Conservation (phyloP, 2,113 vertebrate genomes). For the Antechinus stuartii region DNA sequence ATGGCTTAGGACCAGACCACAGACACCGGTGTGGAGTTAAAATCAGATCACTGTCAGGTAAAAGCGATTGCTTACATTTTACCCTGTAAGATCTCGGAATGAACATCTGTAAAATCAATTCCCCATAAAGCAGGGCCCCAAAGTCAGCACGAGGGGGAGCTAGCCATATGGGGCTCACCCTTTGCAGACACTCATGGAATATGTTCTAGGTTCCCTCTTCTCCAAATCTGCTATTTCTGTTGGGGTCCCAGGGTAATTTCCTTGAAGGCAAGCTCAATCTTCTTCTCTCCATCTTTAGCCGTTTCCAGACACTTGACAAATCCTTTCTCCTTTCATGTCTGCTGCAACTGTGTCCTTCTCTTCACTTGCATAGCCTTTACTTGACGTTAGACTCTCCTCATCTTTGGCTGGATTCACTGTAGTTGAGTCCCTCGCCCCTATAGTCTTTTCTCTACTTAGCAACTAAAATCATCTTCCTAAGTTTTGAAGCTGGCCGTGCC, state of each 20-base stretch:
- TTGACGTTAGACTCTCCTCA: neutral
- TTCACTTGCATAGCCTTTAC: neutral
- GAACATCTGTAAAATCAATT: too few species aligned
- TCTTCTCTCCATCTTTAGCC: neutral
- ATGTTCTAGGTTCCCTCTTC: neutral
- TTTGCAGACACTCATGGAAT: neutral
- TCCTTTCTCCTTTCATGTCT: neutral
- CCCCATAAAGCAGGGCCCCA: too few species aligned
- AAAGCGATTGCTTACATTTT: too few species aligned
- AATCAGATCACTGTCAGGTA: too few species aligned
- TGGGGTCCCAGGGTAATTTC: neutral
- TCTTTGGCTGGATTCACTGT: neutral
- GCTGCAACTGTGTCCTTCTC: neutral
- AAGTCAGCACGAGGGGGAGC: too few species aligned
- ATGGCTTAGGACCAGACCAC: too few species aligned
- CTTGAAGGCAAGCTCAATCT: neutral
- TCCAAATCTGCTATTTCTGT: neutral
- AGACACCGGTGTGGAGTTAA: too few species aligned
- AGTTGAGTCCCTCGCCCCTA: neutral
- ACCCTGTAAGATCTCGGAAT: too few species aligned
- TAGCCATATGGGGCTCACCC: too few species aligned
- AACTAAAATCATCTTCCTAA: neutral
- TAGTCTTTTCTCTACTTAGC: neutral
- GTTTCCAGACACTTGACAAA: neutral
- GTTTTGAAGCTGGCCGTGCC: neutral